phyloP scores from a whole-genome alignment of 2,797 vertebrate species.

The Acanthurus tractus region DNA sequence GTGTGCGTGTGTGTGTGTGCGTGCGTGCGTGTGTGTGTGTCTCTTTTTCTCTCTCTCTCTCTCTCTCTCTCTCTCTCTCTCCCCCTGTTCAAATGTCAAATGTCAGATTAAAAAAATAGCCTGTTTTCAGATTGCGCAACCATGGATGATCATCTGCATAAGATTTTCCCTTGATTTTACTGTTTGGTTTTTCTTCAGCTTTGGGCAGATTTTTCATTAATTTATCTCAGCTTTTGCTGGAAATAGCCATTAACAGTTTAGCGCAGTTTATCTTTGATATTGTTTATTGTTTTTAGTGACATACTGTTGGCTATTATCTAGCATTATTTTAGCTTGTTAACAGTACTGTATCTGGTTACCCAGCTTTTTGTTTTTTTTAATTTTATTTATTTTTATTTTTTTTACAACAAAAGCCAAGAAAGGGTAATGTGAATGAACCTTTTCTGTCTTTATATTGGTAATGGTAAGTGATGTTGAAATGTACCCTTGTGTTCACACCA shows the following conservation, averaged over 20 bases:
- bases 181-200: constrained; percentile 82
- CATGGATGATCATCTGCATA: constrained; percentile 81
- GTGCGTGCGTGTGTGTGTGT: constrained; percentile 75
- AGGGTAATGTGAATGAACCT: constrained; percentile 72
- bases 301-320: constrained; percentile 56
- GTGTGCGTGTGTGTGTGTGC: constrained; percentile 87
- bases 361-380: constrained; percentile 23
- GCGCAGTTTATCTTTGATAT: constrained; percentile 50
- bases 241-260: constrained; percentile 62
- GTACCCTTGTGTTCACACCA: constrained; percentile 96
- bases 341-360: constrained; percentile 58
- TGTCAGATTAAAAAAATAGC: constrained; percentile 77
- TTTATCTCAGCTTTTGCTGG: constrained; percentile 91
- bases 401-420: constrained; percentile 79
- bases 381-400: constrained; percentile 54
- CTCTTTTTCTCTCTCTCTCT: constrained; percentile 68
- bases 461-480: constrained; percentile 98
- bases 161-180: constrained; percentile 65
- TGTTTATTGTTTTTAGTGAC: constrained; percentile 57
- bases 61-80: constrained; percentile 36
- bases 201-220: constrained; percentile 91
- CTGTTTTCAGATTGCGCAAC: constrained; percentile 84
- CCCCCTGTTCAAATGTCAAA: constrained; percentile 79
- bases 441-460: constrained; percentile 81
- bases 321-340: constrained; percentile 52